These are phyloP conservation scores for Drosophila kanapiae DNA, from an alignment of 1,140 invertebrate genomes.

Conservation along the genomic window DNA sequence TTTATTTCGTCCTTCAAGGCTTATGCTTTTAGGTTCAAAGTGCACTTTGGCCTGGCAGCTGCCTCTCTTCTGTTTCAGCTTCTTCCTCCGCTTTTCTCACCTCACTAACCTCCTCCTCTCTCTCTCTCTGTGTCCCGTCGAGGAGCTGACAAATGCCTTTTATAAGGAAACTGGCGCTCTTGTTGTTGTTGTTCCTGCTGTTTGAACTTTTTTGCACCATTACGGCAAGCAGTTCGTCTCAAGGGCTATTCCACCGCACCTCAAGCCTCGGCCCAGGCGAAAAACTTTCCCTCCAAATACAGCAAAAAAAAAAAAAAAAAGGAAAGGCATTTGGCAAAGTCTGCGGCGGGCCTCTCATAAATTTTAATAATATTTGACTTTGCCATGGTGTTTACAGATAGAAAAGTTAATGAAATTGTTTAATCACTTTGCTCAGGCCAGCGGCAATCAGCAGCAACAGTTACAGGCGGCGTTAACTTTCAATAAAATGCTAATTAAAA, in stretches of 20 bases:
- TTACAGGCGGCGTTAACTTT: conserved; percentile 12
- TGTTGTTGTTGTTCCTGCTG: conserved; percentile 32
- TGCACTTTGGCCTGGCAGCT: conserved; percentile 73
- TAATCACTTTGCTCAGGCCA: conserved; percentile 56
- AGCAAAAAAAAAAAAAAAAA: not conserved
- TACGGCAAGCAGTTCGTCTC: conserved; percentile 72
- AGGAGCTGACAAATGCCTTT: conserved; percentile 59
- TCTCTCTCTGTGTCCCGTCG: not conserved
- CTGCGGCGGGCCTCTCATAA: conserved; percentile 50
- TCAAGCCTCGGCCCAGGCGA: not conserved
- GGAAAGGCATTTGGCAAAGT: conserved; percentile 51
- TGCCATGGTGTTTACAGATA: conserved; percentile 24
- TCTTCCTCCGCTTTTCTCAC: conserved; percentile 31
- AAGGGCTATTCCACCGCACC: conserved; percentile 43
- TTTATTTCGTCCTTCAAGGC: conserved; percentile 44
- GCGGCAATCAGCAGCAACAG: conserved; percentile 36
- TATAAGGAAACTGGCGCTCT: conserved; percentile 31
- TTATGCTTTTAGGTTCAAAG: conserved; percentile 79
- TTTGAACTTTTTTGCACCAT: conserved; percentile 59
- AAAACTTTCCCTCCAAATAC: conserved; percentile 27
- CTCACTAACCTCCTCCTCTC: conserved; percentile 14
- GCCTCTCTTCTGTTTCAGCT: conserved; percentile 31
- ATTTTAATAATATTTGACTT: conserved; percentile 76
- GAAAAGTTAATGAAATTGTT: conserved; percentile 70
- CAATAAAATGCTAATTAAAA: conserved; percentile 44